Conservation (phyloP, 2,888 invertebrate species). For the Morpho deidamia region DNA sequence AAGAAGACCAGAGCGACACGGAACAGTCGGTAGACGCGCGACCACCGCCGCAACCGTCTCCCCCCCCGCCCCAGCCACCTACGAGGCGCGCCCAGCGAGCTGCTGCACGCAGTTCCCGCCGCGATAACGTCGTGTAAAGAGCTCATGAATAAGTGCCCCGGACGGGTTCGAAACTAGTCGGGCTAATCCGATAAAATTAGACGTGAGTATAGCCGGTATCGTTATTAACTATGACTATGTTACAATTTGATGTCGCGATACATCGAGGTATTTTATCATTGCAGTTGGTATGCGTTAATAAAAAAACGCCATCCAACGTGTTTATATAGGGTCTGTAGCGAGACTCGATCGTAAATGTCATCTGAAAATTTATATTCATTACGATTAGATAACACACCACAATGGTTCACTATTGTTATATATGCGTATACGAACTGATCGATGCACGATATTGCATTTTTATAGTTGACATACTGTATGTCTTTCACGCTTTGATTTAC, state of each 20-base stretch:
- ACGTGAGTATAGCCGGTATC: no score
- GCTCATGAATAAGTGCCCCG: no score
- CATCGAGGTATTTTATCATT: constrained; percentile 46
- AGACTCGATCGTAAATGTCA: constrained; percentile 75
- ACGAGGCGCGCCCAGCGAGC: no score
- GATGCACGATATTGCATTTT: constrained; percentile 70
- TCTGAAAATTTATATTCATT: constrained; percentile 78
- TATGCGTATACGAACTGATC: constrained; percentile 59
- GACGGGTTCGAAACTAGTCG: no score
- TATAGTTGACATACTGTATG: constrained; percentile 50
- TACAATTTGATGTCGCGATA: constrained; percentile 57
- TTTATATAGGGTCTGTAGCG: constrained; percentile 64
- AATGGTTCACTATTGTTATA: constrained; percentile 66
- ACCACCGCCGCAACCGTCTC: no score
- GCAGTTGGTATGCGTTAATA: constrained; percentile 56
- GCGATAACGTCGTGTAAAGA: no score
- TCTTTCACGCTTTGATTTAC: constrained; percentile 44
- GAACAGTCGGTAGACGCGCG: no score
- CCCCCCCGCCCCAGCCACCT: no score
- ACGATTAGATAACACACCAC: constrained; percentile 74
- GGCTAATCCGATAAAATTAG: no score
- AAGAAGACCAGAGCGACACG: no score
- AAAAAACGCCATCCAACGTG: constrained; percentile 45
- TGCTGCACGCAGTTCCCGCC: no score
- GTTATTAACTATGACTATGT: no score